Evolutionary conservation across 2,797 vertebrate species (phyloP).

Genomic region (Monodelphis domestica): DNA sequence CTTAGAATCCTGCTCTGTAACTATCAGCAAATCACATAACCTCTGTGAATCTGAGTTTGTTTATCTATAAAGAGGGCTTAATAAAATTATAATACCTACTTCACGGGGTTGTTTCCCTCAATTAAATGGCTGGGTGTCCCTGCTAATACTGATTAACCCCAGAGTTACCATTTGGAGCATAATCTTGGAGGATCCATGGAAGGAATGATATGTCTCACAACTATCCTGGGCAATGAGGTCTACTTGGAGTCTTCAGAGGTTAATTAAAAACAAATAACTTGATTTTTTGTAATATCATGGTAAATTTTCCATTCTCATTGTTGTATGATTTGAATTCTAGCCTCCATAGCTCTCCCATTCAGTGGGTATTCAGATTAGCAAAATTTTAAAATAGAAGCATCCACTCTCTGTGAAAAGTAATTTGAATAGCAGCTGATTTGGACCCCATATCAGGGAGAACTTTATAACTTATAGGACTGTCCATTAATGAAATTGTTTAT

Average conservation of each 20-base stretch:
- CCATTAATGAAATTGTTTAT: background rate
- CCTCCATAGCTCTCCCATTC: background rate
- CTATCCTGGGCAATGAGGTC: background rate
- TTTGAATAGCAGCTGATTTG: background rate
- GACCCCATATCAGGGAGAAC: background rate
- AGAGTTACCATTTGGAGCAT: no score
- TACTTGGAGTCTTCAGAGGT: background rate
- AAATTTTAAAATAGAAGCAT: background rate
- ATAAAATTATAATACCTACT: background rate
- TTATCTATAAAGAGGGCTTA: background rate
- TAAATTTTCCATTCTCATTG: background rate
- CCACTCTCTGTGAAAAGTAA: background rate
- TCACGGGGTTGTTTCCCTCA: background rate
- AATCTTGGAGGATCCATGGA: no score
- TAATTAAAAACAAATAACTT: background rate
- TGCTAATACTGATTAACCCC: background rate
- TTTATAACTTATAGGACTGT: background rate
- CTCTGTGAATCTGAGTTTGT: background rate
- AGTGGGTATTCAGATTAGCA: background rate
- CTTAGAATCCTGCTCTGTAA: background rate
- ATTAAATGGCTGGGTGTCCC: background rate
- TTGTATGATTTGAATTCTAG: background rate
- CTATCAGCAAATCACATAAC: background rate
- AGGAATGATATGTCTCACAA: no score
- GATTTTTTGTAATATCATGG: background rate